Evolutionary conservation across 2,888 invertebrate species (phyloP).

Genomic region (Oligia latruncula): DNA sequence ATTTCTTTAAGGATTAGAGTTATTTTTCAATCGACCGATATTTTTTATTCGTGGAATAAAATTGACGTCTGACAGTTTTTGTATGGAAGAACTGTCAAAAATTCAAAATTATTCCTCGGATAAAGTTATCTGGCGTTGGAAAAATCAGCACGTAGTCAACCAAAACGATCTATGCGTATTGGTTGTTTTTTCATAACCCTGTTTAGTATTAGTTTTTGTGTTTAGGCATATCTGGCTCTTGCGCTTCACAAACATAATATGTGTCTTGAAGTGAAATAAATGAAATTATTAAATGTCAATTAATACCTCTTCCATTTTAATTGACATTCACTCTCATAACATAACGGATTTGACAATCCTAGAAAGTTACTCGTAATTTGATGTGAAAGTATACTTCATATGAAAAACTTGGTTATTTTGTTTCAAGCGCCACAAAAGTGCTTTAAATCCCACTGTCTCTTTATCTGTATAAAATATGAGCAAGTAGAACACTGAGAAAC

Average conservation of each 20-base stretch:
- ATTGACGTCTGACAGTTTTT: too few species aligned
- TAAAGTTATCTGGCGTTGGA: too few species aligned
- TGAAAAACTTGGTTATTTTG: background rate
- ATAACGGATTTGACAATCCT: background rate
- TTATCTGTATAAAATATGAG: constrained; percentile 50
- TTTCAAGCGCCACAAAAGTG: constrained; percentile 12
- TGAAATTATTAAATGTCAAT: background rate
- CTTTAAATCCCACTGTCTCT: constrained; percentile 30
- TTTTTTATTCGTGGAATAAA: too few species aligned
- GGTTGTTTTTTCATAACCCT: background rate
- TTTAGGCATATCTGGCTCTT: background rate
- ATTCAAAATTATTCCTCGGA: too few species aligned
- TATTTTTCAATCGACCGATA: too few species aligned
- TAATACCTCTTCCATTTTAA: background rate
- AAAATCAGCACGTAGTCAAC: background rate
- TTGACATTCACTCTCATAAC: background rate
- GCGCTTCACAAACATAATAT: too few species aligned
- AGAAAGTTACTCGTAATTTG: background rate
- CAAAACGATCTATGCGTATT: background rate
- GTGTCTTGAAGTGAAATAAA: too few species aligned
- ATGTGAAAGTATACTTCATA: background rate
- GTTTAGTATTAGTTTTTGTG: background rate
- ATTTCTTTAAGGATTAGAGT: background rate
- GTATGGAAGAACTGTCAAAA: too few species aligned
- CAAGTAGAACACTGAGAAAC: constrained; percentile 44